phyloP scores from a whole-genome alignment of 2,888 invertebrate species.

The Junonia oenone region DNA sequence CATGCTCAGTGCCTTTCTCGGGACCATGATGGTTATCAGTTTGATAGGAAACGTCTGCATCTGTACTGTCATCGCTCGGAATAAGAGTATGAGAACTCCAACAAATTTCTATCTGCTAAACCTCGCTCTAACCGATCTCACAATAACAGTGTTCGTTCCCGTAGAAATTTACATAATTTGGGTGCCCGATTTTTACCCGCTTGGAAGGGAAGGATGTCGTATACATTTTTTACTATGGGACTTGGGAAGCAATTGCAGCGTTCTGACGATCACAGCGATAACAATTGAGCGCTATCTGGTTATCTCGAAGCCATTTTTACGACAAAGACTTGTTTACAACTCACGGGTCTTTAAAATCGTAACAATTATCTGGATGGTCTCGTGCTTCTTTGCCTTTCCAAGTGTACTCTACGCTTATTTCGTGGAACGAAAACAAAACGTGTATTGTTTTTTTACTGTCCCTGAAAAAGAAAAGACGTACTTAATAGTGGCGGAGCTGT shows the following conservation, averaged over 20 bases:
- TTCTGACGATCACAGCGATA: conserved; percentile 91
- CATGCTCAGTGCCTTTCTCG: conserved; percentile 74
- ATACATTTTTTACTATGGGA: conserved; percentile 87
- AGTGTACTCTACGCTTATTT: conserved; percentile 70
- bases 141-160: conserved; percentile 86
- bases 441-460: conserved; percentile 56
- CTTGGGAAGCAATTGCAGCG: conserved; percentile 89
- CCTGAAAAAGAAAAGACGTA: conserved; percentile 40
- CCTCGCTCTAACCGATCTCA: conserved; percentile 86
- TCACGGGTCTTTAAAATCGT: conserved; percentile 88
- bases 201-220: conserved; percentile 88
- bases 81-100: conserved; percentile 88
- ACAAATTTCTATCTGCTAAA: conserved; percentile 91
- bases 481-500: conserved; percentile 79
- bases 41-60: conserved; percentile 87
- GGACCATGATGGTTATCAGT: conserved; percentile 83
- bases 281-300: conserved; percentile 92
- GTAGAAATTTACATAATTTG: conserved; percentile 88
- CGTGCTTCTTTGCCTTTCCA: conserved; percentile 85
- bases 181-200: conserved; percentile 85
- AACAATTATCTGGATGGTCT: conserved; percentile 85
- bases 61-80: conserved; percentile 85
- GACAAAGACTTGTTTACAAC: conserved; percentile 87
- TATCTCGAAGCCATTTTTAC: conserved; percentile 89
- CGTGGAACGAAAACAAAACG: conserved; percentile 53